Base-by-base conservation (phyloP, 2,113 vertebrate genomes). In the Pleuronectes platessa region DNA sequence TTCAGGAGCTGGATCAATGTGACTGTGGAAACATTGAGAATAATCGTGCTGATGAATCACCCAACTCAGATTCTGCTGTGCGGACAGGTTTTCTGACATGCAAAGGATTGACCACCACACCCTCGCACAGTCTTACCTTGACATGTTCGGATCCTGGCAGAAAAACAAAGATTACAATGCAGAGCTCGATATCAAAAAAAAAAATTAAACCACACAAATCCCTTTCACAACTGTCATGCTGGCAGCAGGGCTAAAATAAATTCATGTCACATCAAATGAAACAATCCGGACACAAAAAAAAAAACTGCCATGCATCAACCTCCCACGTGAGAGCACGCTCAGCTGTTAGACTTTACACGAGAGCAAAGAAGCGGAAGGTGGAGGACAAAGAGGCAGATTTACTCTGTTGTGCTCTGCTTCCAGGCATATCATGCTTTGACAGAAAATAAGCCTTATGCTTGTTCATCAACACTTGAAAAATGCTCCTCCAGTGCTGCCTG, bases 121-220 rank as follows among this genome's bases (percentile, higher is more conserved):
- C 78, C 74, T 65, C 13, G 53, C 42, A 74, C 81, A 61, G 78
- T 83, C 94, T 94, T 94, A 94, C 94, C 94, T 93, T 82, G 37
- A 63, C 72, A 69, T 51, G 69, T 81, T 93, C 92, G 54, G 88
- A 76, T 82, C 92, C 93, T 94, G 93, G 77, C 82, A 93, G 81
- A 90, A 61, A 87, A 84, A 91, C 78, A 92, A 78, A 91, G 86
- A 89, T 92, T 88, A 90, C 70, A 92, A 90, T 76, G 90, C 82
- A 92, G 67, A 82, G 58, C 84, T 86, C 76, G 17, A 76, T 79
- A 73, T 61, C 1, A 31, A 76, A 68, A 83, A 82, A 68, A 40
- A 82, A n/a, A 67, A 81, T n/a, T 4, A 14, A 31, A 14, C 23
- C 59, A 61, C 59, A 35, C 59, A 85, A 79, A 83, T 76, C 80